phyloP scores from a whole-genome alignment of 2,113 vertebrate genomes.

The Oreocharis arfaki region DNA sequence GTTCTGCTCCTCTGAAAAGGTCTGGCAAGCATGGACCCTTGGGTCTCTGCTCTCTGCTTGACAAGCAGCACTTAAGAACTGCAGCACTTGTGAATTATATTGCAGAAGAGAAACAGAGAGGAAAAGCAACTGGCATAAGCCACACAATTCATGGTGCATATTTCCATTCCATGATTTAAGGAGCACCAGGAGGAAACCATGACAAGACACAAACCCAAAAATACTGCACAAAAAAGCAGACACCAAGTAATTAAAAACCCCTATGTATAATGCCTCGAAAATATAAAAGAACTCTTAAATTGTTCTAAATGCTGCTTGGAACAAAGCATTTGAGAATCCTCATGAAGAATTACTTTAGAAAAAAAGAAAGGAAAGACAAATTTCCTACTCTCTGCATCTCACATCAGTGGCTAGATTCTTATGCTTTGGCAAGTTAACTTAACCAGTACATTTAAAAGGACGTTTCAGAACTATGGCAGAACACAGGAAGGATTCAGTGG shows the following conservation, averaged over 20 bases:
- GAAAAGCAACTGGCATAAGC: background rate
- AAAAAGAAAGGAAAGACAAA: background rate
- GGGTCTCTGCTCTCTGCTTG: background rate
- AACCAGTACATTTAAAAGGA: background rate
- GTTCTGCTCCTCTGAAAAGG: background rate
- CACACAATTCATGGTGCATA: background rate
- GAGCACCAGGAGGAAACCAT: background rate
- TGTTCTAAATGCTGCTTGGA: background rate
- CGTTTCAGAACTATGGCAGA: background rate
- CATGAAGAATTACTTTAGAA: background rate
- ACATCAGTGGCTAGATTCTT: background rate
- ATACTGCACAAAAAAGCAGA: background rate
- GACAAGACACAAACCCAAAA: background rate
- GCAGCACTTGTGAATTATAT: background rate
- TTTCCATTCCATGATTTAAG: background rate
- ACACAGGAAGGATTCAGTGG: background rate
- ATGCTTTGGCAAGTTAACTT: background rate
- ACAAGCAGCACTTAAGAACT: background rate
- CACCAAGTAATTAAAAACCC: background rate
- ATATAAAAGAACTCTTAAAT: background rate
- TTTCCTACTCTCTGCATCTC: background rate
- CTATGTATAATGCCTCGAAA: background rate
- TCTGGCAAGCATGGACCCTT: background rate
- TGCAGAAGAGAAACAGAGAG: background rate
- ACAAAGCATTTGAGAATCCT: background rate